A percentile compares a stretch with the other conserved stretches of the same genome.
These are phyloP conservation scores for Lepidostoma basale DNA, from an alignment of 1,140 invertebrate genomes.

Conservation along the genomic window DNA sequence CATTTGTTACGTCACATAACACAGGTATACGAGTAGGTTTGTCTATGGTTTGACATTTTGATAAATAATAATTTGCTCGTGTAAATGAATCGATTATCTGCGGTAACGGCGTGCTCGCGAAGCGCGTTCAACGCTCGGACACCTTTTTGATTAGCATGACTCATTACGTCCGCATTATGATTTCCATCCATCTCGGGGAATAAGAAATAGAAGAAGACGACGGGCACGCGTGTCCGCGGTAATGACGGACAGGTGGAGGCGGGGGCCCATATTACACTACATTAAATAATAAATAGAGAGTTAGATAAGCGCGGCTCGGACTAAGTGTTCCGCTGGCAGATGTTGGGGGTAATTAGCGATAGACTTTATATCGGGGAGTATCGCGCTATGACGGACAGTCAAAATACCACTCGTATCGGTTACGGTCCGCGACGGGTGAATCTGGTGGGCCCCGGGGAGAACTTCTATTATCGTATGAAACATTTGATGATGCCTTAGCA, in stretches of 20 bases:
- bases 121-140: not conserved
- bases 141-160: not conserved
- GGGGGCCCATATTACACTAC: not conserved
- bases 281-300: slow-evolving; percentile 38
- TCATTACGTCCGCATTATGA: slow-evolving; percentile 1
- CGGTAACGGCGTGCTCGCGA: too few relatives aligned
- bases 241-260: slow-evolving; percentile 24
- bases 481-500: too few relatives aligned
- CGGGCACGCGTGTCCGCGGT: not conserved
- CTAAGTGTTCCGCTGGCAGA: slow-evolving; percentile 29
- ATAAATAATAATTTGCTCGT: too few relatives aligned
- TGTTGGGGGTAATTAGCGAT: slow-evolving; percentile 38
- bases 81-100: too few relatives aligned
- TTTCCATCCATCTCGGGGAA: not conserved
- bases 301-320: not conserved
- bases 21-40: too few relatives aligned
- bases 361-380: not conserved
- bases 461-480: too few relatives aligned
- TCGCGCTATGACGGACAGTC: slow-evolving; percentile 33
- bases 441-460: too few relatives aligned
- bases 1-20: too few relatives aligned
- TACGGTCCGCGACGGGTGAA: slow-evolving; percentile 15
- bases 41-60: too few relatives aligned
- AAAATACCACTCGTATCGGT: slow-evolving; percentile 33
- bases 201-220: not conserved